phyloP scores from a whole-genome alignment of 2,113 vertebrate genomes.

The Paedocypris sp. region DNA sequence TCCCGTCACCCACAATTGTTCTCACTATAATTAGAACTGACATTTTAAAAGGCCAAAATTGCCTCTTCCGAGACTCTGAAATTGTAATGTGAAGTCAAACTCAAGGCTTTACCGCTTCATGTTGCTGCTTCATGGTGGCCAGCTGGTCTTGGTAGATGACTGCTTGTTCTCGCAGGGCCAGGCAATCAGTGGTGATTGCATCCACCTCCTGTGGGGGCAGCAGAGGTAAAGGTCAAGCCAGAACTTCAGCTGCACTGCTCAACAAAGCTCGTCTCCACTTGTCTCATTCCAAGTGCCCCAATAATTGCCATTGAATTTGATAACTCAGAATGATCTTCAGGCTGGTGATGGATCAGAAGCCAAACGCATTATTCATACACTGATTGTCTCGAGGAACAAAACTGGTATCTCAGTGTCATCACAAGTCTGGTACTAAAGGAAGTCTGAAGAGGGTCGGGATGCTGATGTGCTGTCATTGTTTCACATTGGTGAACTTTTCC shows the following conservation, averaged over 20 bases:
- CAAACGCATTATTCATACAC: background rate
- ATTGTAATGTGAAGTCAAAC: background rate
- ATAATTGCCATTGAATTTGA: slow-evolving; percentile 45
- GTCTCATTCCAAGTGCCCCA: slow-evolving; percentile 44
- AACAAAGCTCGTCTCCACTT: slow-evolving; percentile 34
- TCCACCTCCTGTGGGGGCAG: slow-evolving; percentile 55
- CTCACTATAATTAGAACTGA: background rate
- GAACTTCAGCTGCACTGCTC: slow-evolving; percentile 28
- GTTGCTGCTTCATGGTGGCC: slow-evolving; percentile 50
- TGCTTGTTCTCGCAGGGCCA: slow-evolving; percentile 61
- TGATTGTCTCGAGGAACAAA: background rate
- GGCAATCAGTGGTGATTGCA: slow-evolving; percentile 51
- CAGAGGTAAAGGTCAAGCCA: slow-evolving; percentile 24
- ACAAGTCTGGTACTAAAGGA: slow-evolving; percentile 21
- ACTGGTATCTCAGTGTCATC: slow-evolving; percentile 19
- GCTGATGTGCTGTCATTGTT: background rate
- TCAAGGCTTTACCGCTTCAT: slow-evolving; percentile 42
- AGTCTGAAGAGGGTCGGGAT: slow-evolving; percentile 16
- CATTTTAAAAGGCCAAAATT: background rate
- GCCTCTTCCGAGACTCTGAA: background rate
- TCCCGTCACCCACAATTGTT: slow-evolving; percentile 5
- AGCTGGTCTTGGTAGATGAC: slow-evolving; percentile 61
- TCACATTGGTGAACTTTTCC: background rate
- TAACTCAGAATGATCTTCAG: slow-evolving; percentile 30
- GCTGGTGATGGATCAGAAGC: slow-evolving; percentile 6